Conservation (phyloP, 2,888 invertebrate genomes). For the Troides helena region DNA sequence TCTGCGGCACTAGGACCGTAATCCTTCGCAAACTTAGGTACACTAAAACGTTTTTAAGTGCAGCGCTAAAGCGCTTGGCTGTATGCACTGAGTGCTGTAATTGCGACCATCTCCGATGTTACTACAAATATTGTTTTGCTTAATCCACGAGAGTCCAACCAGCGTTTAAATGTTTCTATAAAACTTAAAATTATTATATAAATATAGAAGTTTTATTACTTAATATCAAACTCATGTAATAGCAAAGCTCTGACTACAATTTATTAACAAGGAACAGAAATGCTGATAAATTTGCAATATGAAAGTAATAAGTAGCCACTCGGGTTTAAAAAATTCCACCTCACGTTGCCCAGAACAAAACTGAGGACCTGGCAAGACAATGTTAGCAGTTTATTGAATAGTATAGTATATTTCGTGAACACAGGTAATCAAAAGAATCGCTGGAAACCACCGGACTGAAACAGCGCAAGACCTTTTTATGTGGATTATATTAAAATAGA, state of each 20-base stretch:
- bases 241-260: no score
- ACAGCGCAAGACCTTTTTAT: no score
- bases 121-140: slow-evolving; percentile 46
- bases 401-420: no score
- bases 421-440: no score
- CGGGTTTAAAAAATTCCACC: no score
- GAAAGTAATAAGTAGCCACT: no score
- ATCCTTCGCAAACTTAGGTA: slow-evolving; percentile 47
- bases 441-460: no score
- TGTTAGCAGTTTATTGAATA: no score
- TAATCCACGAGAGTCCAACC: slow-evolving; percentile 23
- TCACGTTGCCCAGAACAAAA: no score
- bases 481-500: no score
- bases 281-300: background rate
- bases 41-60: slow-evolving; percentile 68
- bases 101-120: slow-evolving; percentile 56
- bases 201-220: background rate
- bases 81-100: slow-evolving; percentile 45
- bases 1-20: slow-evolving; percentile 39
- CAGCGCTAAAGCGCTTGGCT: slow-evolving; percentile 39
- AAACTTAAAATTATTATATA: slow-evolving; percentile 7
- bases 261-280: background rate
- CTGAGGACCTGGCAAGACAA: no score
- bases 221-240: no score
- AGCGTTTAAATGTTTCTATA: slow-evolving; percentile 15